These are phyloP conservation scores for Meriones unguiculatus DNA, from an alignment of 2,113 vertebrate genomes.

Conservation along the genomic window DNA sequence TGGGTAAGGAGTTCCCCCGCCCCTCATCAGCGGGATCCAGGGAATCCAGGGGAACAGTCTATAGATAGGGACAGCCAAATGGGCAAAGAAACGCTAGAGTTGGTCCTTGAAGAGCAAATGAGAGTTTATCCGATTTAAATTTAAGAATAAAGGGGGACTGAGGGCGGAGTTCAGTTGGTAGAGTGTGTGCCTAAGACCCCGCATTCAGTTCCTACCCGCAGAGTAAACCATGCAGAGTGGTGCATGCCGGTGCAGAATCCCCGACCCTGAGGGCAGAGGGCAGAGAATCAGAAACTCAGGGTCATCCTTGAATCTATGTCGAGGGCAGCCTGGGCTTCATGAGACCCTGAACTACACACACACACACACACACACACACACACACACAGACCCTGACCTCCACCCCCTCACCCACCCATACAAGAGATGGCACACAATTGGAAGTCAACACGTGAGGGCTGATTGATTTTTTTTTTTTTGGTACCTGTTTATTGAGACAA, in stretches of 20 bases:
- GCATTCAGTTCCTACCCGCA: too few species aligned
- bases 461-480: not conserved
- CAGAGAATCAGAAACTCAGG: not conserved
- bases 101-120: not conserved
- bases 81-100: not conserved
- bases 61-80: not conserved
- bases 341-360: not conserved
- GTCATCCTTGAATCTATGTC: not conserved
- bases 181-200: not conserved
- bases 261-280: not conserved
- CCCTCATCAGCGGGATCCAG: not conserved
- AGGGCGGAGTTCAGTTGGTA: not conserved
- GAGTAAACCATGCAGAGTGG: not conserved
- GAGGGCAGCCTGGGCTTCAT: not conserved
- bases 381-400: not conserved
- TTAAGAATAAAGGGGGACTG: too few species aligned
- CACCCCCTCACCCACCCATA: not conserved
- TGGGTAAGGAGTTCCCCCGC: conserved; percentile 86
- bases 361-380: not conserved
- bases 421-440: not conserved
- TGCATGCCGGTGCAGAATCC: not conserved
- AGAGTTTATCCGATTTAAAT: not conserved
- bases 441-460: too few species aligned
- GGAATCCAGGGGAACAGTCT: not conserved
- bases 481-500: not conserved